phyloP scores from a whole-genome alignment of 2,113 vertebrate species.

The Macaca mulatta region DNA sequence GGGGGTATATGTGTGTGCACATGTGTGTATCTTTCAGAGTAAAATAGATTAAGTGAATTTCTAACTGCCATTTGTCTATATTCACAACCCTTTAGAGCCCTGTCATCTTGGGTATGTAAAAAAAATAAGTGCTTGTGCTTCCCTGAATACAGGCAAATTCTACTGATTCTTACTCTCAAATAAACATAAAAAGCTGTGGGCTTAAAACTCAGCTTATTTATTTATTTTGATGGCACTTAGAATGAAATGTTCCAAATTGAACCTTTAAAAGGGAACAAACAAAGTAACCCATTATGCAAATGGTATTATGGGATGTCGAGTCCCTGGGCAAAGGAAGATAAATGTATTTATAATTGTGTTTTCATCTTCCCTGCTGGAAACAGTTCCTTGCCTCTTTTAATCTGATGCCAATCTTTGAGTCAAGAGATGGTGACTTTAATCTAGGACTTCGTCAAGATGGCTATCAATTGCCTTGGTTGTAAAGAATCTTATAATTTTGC shows the following conservation, averaged over 20 bases:
- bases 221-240: conserved; percentile 64
- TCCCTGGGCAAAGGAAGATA: conserved; percentile 59
- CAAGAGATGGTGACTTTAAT: conserved; percentile 19
- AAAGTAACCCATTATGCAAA: conserved; percentile 71
- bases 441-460: conserved; percentile 7
- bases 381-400: conserved; percentile 56
- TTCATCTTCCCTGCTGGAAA: conserved; percentile 55
- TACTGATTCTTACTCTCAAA: conserved; percentile 48
- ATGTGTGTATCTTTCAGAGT: neutral
- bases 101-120: neutral
- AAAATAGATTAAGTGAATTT: neutral
- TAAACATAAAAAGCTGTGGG: conserved; percentile 50
- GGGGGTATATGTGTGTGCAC: neutral
- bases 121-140: conserved; percentile 11
- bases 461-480: conserved; percentile 5
- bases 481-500: conserved; percentile 5
- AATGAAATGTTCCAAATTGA: conserved; percentile 74
- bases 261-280: conserved; percentile 75
- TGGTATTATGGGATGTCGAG: conserved; percentile 55
- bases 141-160: conserved; percentile 38
- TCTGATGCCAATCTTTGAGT: conserved; percentile 33
- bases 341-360: conserved; percentile 64
- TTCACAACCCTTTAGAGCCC: conserved; percentile 18
- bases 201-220: conserved; percentile 63
- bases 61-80: conserved; percentile 42